Percentiles rank a stretch among this genome's conserved stretches.
phyloP scores from a whole-genome alignment of 2,113 vertebrate genomes.

The Prochilodus magdalenae region DNA sequence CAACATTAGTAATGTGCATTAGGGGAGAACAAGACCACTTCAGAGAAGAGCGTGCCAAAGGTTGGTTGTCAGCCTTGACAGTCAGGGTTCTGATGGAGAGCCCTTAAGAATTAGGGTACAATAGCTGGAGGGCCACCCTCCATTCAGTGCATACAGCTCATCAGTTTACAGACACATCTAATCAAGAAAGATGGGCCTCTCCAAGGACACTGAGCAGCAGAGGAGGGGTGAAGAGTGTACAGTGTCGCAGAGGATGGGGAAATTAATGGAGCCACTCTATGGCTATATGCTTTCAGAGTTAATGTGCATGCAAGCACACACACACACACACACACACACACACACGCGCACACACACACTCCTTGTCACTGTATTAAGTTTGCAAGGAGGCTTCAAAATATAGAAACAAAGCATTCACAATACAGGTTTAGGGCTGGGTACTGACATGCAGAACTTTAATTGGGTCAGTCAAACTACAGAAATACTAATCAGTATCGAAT shows the following conservation, averaged over 20 bases:
- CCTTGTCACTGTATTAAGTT: conserved; percentile 1
- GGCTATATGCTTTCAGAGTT: neutral
- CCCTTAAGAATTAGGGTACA: conserved; percentile 32
- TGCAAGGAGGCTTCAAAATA: neutral
- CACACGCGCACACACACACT: neutral
- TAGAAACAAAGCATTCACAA: neutral
- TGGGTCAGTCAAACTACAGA: too few relatives aligned
- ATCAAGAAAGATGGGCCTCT: conserved; percentile 45
- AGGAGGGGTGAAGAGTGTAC: neutral
- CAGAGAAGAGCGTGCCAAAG: conserved; percentile 53
- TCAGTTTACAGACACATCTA: conserved; percentile 41
- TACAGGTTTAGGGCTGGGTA: neutral
- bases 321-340: conserved; percentile 1
- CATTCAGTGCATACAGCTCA: conserved; percentile 37
- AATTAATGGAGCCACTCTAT: conserved; percentile 19
- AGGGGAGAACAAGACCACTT: conserved; percentile 52
- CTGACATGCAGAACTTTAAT: too few relatives aligned
- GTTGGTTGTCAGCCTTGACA: conserved; percentile 60
- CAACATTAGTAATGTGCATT: conserved; percentile 56
- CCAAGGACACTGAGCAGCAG: conserved; percentile 13
- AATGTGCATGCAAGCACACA: neutral
- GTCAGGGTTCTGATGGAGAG: conserved; percentile 50
- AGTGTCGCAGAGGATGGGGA: neutral
- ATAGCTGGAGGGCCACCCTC: conserved; percentile 10
- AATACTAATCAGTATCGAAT: too few relatives aligned